phyloP scores from a whole-genome alignment of 2,113 vertebrate genomes.

The Notarius quadriscutis region DNA sequence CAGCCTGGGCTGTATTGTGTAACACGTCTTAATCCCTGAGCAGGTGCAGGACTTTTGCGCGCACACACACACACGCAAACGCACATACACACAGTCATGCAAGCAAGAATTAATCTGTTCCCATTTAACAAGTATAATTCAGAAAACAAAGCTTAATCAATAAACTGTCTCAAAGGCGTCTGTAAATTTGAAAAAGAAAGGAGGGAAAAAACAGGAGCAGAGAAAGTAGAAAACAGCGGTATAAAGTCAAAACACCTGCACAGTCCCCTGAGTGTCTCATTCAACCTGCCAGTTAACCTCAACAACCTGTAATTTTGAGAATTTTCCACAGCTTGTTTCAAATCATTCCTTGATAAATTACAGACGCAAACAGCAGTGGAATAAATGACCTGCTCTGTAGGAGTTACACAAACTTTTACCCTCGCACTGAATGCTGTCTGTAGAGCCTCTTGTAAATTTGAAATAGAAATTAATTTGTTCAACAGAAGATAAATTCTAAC shows the following conservation, averaged over 20 bases:
- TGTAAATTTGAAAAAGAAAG: background rate
- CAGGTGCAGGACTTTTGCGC: background rate
- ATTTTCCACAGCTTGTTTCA: constrained; percentile 8
- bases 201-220: background rate
- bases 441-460: background rate
- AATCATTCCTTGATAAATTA: constrained; percentile 4
- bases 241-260: constrained; percentile 34
- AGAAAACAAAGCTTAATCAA: constrained; percentile 53
- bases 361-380: background rate
- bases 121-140: background rate
- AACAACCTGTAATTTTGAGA: background rate
- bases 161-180: constrained; percentile 27
- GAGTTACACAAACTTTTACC: background rate
- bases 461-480: background rate
- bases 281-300: background rate
- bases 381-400: background rate
- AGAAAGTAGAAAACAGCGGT: background rate
- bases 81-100: background rate
- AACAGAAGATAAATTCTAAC: background rate
- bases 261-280: background rate
- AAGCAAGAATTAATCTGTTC: background rate
- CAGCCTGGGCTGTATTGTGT: background rate
- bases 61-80: background rate
- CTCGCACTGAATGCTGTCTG: background rate
- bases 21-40: background rate